These are phyloP conservation scores for Holothuria scabra DNA, from an alignment of 53 echinoderm and acorn worm genomes.

Conservation along the genomic window DNA sequence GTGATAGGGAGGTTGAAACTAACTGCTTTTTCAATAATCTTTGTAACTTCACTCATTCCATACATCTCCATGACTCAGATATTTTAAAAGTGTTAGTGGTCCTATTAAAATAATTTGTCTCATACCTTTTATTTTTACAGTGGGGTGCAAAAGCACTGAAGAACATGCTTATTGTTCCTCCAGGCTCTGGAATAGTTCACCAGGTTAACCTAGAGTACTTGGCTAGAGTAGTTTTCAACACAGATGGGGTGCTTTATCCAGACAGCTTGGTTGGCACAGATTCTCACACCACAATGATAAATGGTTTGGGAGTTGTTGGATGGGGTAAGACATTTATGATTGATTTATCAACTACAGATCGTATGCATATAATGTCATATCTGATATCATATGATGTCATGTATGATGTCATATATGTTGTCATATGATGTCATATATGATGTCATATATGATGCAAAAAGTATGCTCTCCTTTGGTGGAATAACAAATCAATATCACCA, in stretches of 20 bases:
- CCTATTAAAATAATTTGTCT: neutral
- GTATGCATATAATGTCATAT: no score
- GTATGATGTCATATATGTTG: no score
- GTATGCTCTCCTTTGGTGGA: no score
- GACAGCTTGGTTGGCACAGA: conserved; percentile 97
- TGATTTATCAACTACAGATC: no score
- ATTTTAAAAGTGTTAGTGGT: neutral
- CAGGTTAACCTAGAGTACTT: conserved; percentile 96
- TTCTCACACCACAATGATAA: conserved; percentile 99
- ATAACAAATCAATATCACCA: no score
- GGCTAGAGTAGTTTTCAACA: conserved; percentile 87
- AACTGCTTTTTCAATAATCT: no score
- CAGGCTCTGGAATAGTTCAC: conserved; percentile 94
- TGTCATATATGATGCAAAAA: no score
- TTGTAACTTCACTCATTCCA: no score
- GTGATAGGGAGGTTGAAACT: no score
- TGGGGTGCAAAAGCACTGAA: conserved; percentile 97
- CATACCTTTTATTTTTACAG: conserved; percentile 52
- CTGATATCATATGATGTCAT: no score
- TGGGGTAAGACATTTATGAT: conserved; percentile 76
- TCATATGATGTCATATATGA: no score
- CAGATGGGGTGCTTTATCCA: conserved; percentile 82
- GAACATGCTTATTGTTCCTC: conserved; percentile 99
- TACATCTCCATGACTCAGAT: neutral
- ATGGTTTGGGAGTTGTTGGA: conserved; percentile 93